phyloP scores from a whole-genome alignment of 2,797 vertebrate species.

The Zenarchopterus dispar region DNA sequence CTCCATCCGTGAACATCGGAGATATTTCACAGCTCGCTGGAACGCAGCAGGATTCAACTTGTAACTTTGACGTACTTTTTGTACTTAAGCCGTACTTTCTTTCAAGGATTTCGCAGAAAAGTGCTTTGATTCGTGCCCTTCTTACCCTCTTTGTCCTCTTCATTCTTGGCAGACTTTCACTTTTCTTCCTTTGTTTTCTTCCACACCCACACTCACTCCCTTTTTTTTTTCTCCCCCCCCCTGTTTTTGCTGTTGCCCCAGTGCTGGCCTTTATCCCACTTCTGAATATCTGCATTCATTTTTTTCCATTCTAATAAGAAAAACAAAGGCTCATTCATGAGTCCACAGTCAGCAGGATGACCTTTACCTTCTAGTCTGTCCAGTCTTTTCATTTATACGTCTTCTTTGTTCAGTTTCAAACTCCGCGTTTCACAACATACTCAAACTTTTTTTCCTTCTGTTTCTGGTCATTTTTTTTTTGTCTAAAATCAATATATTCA shows the following conservation, averaged over 20 bases:
- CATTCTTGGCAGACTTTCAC: constrained; percentile 25
- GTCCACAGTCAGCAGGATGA: constrained; percentile 26
- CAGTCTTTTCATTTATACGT: constrained; percentile 1
- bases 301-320: constrained; percentile 35
- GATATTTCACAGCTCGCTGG: constrained; percentile 35
- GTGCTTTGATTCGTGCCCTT: constrained; percentile 30
- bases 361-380: constrained; percentile 36
- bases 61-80: constrained; percentile 33
- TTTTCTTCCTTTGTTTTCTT: constrained; percentile 46
- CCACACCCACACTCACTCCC: constrained; percentile 40
- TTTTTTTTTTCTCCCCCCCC: constrained; percentile 4
- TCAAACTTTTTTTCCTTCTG: background rate
- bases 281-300: constrained; percentile 63
- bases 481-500: background rate
- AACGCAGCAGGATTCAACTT: constrained; percentile 54
- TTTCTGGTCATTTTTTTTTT: background rate
- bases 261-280: constrained; percentile 51
- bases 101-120: constrained; percentile 29
- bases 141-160: constrained; percentile 30
- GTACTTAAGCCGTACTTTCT: constrained; percentile 6
- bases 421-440: constrained; percentile 10
- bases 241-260: constrained; percentile 13
- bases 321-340: constrained; percentile 63
- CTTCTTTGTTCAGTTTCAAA: constrained; percentile 14
- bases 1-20: constrained; percentile 29